Evolutionary conservation across 2,113 vertebrate species (phyloP).

Genomic region (Gobio gobio): DNA sequence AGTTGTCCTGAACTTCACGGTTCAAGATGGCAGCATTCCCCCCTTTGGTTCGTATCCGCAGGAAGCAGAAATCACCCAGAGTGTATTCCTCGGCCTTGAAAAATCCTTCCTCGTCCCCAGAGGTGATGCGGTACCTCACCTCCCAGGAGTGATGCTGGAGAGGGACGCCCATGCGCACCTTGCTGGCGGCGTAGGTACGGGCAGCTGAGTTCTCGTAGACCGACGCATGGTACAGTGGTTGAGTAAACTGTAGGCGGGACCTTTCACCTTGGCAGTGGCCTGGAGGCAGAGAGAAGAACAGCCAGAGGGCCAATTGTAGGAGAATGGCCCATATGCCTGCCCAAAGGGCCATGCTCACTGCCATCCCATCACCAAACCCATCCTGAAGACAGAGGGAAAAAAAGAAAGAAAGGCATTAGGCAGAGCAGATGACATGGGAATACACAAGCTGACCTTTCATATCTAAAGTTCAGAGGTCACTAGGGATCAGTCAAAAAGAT

Average conservation of each 20-base stretch:
- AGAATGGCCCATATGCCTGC: slow-evolving; percentile 79
- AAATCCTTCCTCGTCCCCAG: slow-evolving; percentile 95
- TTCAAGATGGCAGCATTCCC: slow-evolving; percentile 97
- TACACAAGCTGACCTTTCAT: neutral
- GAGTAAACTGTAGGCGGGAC: slow-evolving; percentile 87
- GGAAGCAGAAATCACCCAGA: slow-evolving; percentile 96
- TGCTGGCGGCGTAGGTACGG: slow-evolving; percentile 92
- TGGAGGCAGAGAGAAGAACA: slow-evolving; percentile 80
- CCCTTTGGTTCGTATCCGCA: slow-evolving; percentile 96
- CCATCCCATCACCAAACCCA: slow-evolving; percentile 90
- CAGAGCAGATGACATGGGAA: neutral
- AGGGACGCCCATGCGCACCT: slow-evolving; percentile 88
- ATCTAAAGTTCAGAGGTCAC: slow-evolving; percentile 8
- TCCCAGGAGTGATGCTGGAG: slow-evolving; percentile 90
- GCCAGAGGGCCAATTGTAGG: slow-evolving; percentile 79
- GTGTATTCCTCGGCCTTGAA: slow-evolving; percentile 96
- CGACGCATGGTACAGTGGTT: slow-evolving; percentile 87
- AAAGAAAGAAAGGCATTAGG: slow-evolving; percentile 15
- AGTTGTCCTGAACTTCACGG: slow-evolving; percentile 95
- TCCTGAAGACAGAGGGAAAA: slow-evolving; percentile 71
- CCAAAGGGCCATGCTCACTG: slow-evolving; percentile 89
- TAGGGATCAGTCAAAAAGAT: neutral
- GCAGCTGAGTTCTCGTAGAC: slow-evolving; percentile 97
- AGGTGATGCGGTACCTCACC: slow-evolving; percentile 94
- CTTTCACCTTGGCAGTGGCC: slow-evolving; percentile 74